Percentiles rank a stretch among this genome's conserved stretches.
phyloP scores from a whole-genome alignment of 2,888 invertebrate genomes.

The Meganola albula region DNA sequence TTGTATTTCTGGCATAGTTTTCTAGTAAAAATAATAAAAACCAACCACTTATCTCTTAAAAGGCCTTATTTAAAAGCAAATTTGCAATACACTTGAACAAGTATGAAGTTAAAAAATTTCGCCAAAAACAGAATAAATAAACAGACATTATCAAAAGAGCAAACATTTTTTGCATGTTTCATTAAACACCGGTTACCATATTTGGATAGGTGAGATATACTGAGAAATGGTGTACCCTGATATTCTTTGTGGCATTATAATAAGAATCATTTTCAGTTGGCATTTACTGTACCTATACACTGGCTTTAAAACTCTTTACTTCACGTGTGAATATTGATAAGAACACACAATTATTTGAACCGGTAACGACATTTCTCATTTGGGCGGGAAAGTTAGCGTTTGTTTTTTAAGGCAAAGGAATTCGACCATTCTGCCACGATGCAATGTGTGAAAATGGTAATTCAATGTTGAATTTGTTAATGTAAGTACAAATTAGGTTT shows the following conservation, averaged over 20 bases:
- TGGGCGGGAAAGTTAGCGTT: constrained; percentile 17
- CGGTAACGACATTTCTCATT: constrained; percentile 17
- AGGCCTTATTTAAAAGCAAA: no score
- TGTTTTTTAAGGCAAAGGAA: not conserved
- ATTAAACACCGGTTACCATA: constrained; percentile 18
- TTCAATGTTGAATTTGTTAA: not conserved
- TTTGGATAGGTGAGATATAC: no score
- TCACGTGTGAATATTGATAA: constrained; percentile 33
- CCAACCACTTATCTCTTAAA: no score
- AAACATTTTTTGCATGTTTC: constrained; percentile 25
- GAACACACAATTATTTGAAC: constrained; percentile 19
- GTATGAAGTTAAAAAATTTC: constrained; percentile 10
- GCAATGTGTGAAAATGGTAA: not conserved
- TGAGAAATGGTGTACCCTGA: constrained; percentile 1
- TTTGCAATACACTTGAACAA: no score
- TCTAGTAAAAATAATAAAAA: no score
- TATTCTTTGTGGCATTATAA: no score
- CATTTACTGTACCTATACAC: no score
- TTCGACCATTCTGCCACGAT: not conserved
- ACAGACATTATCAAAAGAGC: constrained; percentile 13
- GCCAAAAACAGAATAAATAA: constrained; percentile 16
- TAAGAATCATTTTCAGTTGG: no score
- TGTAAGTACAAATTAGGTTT: no score
- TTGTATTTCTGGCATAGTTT: no score
- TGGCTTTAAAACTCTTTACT: no score